Base-by-base conservation (phyloP, 2,888 invertebrate genomes). In the Yponomeuta plumbellus region DNA sequence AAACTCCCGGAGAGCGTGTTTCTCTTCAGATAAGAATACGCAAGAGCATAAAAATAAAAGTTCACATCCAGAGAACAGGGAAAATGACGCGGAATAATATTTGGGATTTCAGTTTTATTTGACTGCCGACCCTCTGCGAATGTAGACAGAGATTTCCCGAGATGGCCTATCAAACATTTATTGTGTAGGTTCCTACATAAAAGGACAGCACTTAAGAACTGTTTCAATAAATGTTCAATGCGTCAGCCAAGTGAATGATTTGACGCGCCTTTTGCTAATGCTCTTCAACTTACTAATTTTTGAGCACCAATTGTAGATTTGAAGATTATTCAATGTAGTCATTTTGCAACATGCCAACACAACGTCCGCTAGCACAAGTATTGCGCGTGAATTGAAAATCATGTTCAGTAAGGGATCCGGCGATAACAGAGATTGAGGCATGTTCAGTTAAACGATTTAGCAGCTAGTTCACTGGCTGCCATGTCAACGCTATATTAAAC, bases 151-250 rank as follows among this genome's bases (percentile, higher is more conserved):
- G 90, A 89, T 90, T 89, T 89, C 84, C 87, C 89, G 89, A 85
- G 89, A 91, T 89, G 87, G 88, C 83, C 90, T 88, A 89, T 91
- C 90, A 89, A 90, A 91, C 88, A 89, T 91, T 91, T 91, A 90
- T 90, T 84, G 88, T 89, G 87, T 88, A 87, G 34, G 34, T 34
- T 34, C 86, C 88, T 86, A 85, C 84, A 88, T 90, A 90, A 91
- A 90, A 88, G 88, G 87, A 88, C 89, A 88, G 87, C 88, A 87
- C 86, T 89, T 88, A 86, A 86, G 88, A 84, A 84, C 88, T 84
- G 83, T 88, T 87, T 88, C 89, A 88, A 91, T 91, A 87, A 90
- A 87, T 86, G 85, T 87, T 83, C 78, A 76, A 77, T 74, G 80
- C 83, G 59, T 40, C 59, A 59, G 6, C 21, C 59, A 64, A 20